Conservation (phyloP, 2,113 vertebrate species). For the Rhinichthys klamathensis region DNA sequence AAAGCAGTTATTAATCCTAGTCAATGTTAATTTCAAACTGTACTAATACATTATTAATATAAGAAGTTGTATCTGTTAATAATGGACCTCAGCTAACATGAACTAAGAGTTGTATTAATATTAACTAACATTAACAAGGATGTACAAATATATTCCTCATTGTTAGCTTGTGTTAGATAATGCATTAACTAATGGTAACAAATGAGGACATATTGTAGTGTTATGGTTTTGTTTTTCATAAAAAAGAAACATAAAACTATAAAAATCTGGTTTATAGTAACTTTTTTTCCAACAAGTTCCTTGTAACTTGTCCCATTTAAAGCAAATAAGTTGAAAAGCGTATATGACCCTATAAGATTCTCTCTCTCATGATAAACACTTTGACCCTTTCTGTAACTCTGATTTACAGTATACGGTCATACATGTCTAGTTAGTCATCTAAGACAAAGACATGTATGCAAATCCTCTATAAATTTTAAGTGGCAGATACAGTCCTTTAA, state of each 20-base stretch:
- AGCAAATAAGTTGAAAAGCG: neutral
- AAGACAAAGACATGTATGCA: neutral
- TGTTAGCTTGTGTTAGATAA: neutral
- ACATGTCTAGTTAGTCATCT: neutral
- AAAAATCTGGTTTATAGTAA: neutral
- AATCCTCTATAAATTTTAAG: neutral
- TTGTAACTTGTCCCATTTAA: too few relatives aligned
- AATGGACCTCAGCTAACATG: too few relatives aligned
- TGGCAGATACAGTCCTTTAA: neutral
- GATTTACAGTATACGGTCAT: neutral
- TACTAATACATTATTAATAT: too few relatives aligned
- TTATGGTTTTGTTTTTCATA: neutral
- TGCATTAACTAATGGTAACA: neutral
- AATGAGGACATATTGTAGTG: neutral
- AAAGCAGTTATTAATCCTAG: neutral
- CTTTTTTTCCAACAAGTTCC: neutral
- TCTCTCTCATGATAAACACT: neutral
- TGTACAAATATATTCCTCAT: neutral
- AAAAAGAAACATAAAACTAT: neutral
- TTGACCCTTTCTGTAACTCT: neutral
- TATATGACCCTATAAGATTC: neutral
- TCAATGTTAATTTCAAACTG: too few relatives aligned
- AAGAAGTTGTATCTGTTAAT: too few relatives aligned
- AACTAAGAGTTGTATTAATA: too few relatives aligned
- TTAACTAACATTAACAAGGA: too few relatives aligned